Percentiles rank a stretch among this genome's conserved stretches.
Evolutionary conservation across 1,140 invertebrate species (phyloP).

Genomic region (Drosophila rufa): DNA sequence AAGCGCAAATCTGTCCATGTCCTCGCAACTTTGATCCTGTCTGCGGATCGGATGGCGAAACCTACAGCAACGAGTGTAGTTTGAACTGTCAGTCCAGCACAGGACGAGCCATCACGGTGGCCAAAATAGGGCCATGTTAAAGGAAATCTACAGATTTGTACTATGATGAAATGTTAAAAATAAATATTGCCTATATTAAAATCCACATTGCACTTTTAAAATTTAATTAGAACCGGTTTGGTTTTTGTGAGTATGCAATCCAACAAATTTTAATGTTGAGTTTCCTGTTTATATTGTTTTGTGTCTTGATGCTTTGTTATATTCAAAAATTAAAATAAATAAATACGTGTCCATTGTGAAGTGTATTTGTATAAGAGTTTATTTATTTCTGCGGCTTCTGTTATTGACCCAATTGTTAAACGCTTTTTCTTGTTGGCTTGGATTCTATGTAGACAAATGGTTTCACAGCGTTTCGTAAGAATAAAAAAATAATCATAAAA

Average conservation of each 20-base stretch:
- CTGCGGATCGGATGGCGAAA: conserved; percentile 59
- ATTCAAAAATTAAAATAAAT: conserved; percentile 1
- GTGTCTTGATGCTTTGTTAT: neutral
- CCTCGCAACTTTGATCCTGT: conserved; percentile 53
- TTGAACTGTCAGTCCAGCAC: conserved; percentile 37
- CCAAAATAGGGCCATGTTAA: conserved; percentile 42
- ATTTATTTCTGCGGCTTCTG: conserved; percentile 6
- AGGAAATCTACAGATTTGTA: neutral
- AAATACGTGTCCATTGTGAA: conserved; percentile 20
- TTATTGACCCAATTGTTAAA: conserved; percentile 51
- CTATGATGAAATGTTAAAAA: neutral
- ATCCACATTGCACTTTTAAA: neutral
- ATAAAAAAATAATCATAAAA: conserved; percentile 18
- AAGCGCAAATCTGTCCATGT: conserved; percentile 47
- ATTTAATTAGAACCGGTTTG: neutral
- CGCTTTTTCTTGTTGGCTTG: conserved; percentile 6
- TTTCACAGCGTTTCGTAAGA: conserved; percentile 15
- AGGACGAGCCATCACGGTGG: conserved; percentile 38
- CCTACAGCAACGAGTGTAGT: conserved; percentile 62
- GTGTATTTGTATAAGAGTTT: neutral
- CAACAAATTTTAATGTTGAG: neutral
- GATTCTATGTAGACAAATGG: conserved; percentile 46
- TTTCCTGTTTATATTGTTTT: neutral
- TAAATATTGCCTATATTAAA: neutral
- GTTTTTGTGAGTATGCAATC: neutral